phyloP scores from a whole-genome alignment of 2,888 invertebrate genomes.

The Cephus spinipes region DNA sequence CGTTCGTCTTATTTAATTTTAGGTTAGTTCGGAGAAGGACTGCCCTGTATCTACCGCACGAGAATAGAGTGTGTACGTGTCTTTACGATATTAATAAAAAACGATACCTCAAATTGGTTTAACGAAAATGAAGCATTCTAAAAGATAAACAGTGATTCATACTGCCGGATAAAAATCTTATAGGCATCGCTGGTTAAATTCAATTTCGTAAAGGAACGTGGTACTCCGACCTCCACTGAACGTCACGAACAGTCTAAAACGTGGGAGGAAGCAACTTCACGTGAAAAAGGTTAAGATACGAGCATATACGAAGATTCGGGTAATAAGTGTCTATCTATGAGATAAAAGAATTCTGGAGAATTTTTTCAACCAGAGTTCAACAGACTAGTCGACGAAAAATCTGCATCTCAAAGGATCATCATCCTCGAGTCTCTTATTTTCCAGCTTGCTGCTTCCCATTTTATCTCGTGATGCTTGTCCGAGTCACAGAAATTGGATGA shows the following conservation, averaged over 20 bases:
- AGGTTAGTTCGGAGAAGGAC: neutral
- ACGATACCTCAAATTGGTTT: neutral
- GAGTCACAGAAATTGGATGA: slow-evolving; percentile 25
- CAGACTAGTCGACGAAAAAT: neutral
- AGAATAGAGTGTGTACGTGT: neutral
- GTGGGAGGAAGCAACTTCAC: neutral
- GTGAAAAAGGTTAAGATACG: neutral
- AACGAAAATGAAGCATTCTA: neutral
- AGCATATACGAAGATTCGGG: neutral
- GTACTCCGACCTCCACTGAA: neutral
- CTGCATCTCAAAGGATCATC: neutral
- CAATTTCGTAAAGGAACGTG: neutral
- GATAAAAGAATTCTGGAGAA: neutral
- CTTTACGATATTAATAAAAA: neutral
- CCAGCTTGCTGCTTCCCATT: neutral
- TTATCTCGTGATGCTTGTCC: neutral
- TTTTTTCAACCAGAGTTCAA: neutral
- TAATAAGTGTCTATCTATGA: neutral
- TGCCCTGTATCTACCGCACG: neutral
- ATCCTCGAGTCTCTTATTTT: neutral
- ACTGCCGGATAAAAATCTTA: neutral
- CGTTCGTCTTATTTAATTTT: neutral
- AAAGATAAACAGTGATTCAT: neutral
- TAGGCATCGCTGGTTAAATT: neutral
- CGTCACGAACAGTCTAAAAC: neutral